These are phyloP conservation scores for Abrostola tripartita DNA, from an alignment of 2,888 invertebrate species.

Conservation along the genomic window DNA sequence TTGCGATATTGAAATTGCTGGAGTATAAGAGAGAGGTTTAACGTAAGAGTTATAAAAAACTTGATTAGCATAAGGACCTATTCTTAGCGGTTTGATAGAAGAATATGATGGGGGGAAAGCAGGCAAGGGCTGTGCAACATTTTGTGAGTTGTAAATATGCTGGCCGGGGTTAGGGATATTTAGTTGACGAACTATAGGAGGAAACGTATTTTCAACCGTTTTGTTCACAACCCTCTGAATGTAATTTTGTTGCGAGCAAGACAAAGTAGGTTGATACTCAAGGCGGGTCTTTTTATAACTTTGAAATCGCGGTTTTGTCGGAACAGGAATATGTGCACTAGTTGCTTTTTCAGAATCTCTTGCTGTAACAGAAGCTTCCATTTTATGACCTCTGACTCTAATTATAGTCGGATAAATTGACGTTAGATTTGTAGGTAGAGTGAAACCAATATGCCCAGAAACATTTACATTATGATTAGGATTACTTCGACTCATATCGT, in stretches of 20 bases:
- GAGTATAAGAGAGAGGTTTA: not conserved
- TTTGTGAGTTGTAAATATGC: slow-evolving; percentile 9
- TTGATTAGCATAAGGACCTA: not conserved
- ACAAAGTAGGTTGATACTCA: slow-evolving; percentile 20
- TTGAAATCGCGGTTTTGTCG: slow-evolving; percentile 7
- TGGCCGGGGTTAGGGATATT: slow-evolving; percentile 7
- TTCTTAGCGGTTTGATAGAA: not conserved
- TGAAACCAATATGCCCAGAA: slow-evolving; percentile 16
- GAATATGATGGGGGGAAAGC: not conserved
- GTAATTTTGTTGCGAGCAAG: slow-evolving; percentile 5
- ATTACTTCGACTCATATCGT: not conserved
- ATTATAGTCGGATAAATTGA: slow-evolving; percentile 15
- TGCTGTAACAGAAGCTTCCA: not conserved
- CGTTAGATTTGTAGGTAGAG: slow-evolving; percentile 28
- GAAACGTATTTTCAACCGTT: not conserved
- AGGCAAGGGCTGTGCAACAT: slow-evolving; percentile 1
- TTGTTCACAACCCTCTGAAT: slow-evolving; percentile 10
- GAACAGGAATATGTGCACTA: slow-evolving; percentile 1
- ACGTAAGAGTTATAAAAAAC: not conserved
- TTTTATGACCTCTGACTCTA: not conserved
- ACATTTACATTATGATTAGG: slow-evolving; percentile 7
- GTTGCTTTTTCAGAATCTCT: not conserved
- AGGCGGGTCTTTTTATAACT: slow-evolving; percentile 7
- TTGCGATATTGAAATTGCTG: not conserved
- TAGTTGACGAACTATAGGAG: slow-evolving; percentile 1